Conservation (phyloP, 2,113 vertebrate genomes). For the Amblyornis subalaris region DNA sequence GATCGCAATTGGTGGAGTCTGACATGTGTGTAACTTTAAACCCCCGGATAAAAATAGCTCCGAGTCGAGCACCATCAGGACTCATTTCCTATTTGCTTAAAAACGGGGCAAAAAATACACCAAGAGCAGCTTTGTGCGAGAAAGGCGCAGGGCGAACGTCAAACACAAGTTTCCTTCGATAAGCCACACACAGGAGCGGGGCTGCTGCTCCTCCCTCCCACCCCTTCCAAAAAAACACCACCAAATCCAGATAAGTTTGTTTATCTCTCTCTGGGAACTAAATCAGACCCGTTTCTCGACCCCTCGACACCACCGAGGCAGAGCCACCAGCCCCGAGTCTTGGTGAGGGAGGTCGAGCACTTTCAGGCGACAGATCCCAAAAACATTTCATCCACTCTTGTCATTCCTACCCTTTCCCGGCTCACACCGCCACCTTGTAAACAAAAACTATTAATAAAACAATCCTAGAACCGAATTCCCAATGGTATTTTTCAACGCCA, state of each 20-base stretch:
- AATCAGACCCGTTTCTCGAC: neutral
- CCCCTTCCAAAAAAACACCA: neutral
- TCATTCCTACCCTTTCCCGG: neutral
- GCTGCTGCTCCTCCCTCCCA: neutral
- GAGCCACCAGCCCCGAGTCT: neutral
- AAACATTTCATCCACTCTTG: neutral
- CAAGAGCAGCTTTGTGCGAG: neutral
- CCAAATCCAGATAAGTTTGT: conserved; percentile 59
- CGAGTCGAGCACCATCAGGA: conserved; percentile 31
- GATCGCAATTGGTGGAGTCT: conserved; percentile 53
- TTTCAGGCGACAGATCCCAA: neutral
- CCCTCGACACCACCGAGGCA: neutral
- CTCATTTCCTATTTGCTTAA: conserved; percentile 74
- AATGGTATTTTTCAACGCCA: conserved; percentile 19
- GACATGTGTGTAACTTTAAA: conserved; percentile 67
- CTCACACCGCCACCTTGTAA: conserved; percentile 33
- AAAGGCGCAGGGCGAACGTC: neutral
- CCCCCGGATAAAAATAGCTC: conserved; percentile 73
- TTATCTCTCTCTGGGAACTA: conserved; percentile 41
- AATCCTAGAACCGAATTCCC: conserved; percentile 42
- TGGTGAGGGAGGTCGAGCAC: conserved; percentile 6
- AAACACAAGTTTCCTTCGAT: conserved; percentile 60
- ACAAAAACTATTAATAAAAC: conserved; percentile 67
- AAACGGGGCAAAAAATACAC: conserved; percentile 48
- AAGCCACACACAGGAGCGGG: conserved; percentile 13